A percentile compares a stretch with the other conserved stretches of the same genome.
Conservation (phyloP, 2,888 invertebrate genomes). For the Drosophila infuscata region DNA sequence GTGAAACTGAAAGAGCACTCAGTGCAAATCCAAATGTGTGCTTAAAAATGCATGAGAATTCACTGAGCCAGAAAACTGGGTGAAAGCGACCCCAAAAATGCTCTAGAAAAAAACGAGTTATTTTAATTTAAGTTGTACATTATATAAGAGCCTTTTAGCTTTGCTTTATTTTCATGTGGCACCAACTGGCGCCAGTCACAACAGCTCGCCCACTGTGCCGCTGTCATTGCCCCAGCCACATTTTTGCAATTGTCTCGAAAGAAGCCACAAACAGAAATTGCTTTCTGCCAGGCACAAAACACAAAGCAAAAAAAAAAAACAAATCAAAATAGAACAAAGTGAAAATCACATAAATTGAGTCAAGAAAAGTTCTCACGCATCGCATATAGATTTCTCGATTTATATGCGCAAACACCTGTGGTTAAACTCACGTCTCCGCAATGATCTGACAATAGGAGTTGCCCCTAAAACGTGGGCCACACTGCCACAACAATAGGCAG, state of each 20-base stretch:
- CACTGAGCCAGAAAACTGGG: slow-evolving; percentile 61
- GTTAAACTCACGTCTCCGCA: slow-evolving; percentile 46
- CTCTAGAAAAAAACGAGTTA: slow-evolving; percentile 31
- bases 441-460: slow-evolving; percentile 59
- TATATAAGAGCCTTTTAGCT: slow-evolving; percentile 24
- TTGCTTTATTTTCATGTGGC: slow-evolving; percentile 3
- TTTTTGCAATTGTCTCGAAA: slow-evolving; percentile 60
- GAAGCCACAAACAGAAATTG: slow-evolving; percentile 50
- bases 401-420: slow-evolving; percentile 65
- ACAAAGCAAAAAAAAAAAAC: slow-evolving; percentile 26
- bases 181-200: slow-evolving; percentile 43
- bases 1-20: slow-evolving; percentile 32
- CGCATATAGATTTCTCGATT: slow-evolving; percentile 37
- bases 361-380: slow-evolving; percentile 72
- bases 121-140: slow-evolving; percentile 69
- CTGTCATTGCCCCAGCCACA: slow-evolving; percentile 9
- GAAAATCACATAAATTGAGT: slow-evolving; percentile 62
- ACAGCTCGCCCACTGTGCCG: slow-evolving; percentile 37
- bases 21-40: slow-evolving; percentile 57
- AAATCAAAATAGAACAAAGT: slow-evolving; percentile 19
- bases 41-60: slow-evolving; percentile 73
- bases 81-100: slow-evolving; percentile 33
- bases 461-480: slow-evolving; percentile 65
- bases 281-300: slow-evolving; percentile 17
- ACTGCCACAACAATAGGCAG: slow-evolving; percentile 51